phyloP scores from a whole-genome alignment of 2,888 invertebrate species.

The Plebejus melissa region DNA sequence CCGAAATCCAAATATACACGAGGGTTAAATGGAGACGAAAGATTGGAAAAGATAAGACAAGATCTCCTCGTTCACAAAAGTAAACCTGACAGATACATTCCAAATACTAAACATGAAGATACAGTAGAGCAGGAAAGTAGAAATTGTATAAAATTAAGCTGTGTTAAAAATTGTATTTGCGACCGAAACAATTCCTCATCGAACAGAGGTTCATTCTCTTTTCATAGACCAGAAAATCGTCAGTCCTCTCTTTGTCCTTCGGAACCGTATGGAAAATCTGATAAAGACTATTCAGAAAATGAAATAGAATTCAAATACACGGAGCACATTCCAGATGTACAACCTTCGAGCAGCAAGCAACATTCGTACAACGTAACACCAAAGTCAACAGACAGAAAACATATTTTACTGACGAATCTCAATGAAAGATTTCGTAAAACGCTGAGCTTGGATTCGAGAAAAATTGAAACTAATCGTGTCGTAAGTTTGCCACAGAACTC shows the following conservation, averaged over 20 bases:
- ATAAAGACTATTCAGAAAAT: conserved; percentile 63
- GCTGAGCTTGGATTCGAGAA: conserved; percentile 71
- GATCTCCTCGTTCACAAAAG: conserved; percentile 67
- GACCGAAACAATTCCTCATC: conserved; percentile 61
- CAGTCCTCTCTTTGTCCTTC: conserved; percentile 55
- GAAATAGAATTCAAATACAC: conserved; percentile 73
- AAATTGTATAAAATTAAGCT: conserved; percentile 58
- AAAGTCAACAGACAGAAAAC: conserved; percentile 67
- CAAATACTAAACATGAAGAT: conserved; percentile 56
- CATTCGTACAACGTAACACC: conserved; percentile 69
- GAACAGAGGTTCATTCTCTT: conserved; percentile 67
- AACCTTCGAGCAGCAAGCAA: conserved; percentile 68
- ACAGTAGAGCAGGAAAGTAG: conserved; percentile 58
- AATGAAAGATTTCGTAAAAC: conserved; percentile 74
- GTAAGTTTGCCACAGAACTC: conserved; percentile 58
- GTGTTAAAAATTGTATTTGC: conserved; percentile 66
- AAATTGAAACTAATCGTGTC: conserved; percentile 63
- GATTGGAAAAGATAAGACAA: conserved; percentile 69
- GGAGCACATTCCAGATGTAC: conserved; percentile 66
- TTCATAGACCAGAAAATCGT: conserved; percentile 62
- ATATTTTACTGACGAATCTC: conserved; percentile 65
- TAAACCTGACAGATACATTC: conserved; percentile 67
- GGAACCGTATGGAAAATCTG: conserved; percentile 50
- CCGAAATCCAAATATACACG: conserved; percentile 70
- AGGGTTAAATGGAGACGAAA: conserved; percentile 67